Conservation (phyloP, 2,113 vertebrate species). For the Anoplopoma fimbria region DNA sequence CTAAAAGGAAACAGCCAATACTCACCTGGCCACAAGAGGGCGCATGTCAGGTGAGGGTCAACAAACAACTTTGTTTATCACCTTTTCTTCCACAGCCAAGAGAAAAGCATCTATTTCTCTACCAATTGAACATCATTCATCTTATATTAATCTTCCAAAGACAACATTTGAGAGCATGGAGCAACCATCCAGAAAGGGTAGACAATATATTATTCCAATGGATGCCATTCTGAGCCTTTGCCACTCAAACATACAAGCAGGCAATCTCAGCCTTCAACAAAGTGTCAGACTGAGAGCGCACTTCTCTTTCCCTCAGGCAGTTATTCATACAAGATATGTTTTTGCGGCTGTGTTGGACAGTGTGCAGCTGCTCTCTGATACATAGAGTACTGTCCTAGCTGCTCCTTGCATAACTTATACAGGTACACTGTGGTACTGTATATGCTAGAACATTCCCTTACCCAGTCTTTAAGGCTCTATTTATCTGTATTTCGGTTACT, state of each 20-base stretch:
- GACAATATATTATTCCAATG: not conserved
- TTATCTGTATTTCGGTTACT: not conserved
- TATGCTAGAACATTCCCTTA: not conserved
- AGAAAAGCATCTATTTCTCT: not conserved
- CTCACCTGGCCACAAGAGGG: not conserved
- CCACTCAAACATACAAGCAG: no score
- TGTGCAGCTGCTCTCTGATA: no score
- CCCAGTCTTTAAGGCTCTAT: not conserved
- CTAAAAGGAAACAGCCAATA: not conserved
- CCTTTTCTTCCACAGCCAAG: not conserved
- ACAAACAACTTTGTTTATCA: not conserved
- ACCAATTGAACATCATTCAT: not conserved
- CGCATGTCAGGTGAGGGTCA: not conserved
- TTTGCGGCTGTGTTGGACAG: no score
- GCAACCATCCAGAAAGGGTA: not conserved
- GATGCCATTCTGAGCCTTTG: no score
- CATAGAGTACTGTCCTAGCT: not conserved
- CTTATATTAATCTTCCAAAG: not conserved
- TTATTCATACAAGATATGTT: not conserved
- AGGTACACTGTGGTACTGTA: not conserved
- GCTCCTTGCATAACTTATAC: not conserved
- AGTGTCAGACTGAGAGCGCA: not conserved
- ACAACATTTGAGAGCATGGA: not conserved
- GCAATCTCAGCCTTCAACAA: not conserved
- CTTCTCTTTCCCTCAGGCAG: not conserved